These are phyloP conservation scores for Scopus umbretta DNA, from an alignment of 2,113 vertebrate genomes.

Conservation along the genomic window DNA sequence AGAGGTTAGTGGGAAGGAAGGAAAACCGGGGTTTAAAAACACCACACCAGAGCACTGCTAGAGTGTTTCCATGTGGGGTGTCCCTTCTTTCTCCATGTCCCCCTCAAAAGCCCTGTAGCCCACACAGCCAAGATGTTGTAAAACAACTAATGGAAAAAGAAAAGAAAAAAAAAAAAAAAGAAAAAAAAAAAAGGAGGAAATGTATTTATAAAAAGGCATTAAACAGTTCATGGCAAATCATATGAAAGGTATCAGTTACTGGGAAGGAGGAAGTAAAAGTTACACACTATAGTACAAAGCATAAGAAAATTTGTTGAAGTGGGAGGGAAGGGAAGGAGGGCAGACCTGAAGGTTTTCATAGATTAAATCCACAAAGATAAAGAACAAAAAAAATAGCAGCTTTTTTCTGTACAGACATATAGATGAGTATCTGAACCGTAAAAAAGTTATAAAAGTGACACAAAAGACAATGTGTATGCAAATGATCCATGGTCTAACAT, in stretches of 20 bases:
- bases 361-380: constrained; percentile 92
- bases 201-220: constrained; percentile 85
- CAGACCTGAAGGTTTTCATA: constrained; percentile 92
- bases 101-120: constrained; percentile 54
- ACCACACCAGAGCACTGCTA: neutral
- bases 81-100: neutral
- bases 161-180: neutral
- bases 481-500: constrained; percentile 89
- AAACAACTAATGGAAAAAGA: constrained; percentile 14
- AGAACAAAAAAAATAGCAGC: constrained; percentile 97
- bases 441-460: constrained; percentile 99
- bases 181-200: constrained; percentile 58
- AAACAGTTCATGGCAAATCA: constrained; percentile 82
- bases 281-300: constrained; percentile 81
- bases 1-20: neutral
- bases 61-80: neutral
- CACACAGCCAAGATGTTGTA: constrained; percentile 64
- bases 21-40: neutral
- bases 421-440: constrained; percentile 95
- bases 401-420: constrained; percentile 97
- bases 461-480: constrained; percentile 89
- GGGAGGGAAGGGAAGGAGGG: constrained; percentile 67
- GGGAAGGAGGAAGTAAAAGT: constrained; percentile 66
- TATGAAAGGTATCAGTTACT: constrained; percentile 71
- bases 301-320: constrained; percentile 80